These are phyloP conservation scores for Amblyopsis rosae DNA, from an alignment of 2,113 vertebrate species.

Conservation along the genomic window DNA sequence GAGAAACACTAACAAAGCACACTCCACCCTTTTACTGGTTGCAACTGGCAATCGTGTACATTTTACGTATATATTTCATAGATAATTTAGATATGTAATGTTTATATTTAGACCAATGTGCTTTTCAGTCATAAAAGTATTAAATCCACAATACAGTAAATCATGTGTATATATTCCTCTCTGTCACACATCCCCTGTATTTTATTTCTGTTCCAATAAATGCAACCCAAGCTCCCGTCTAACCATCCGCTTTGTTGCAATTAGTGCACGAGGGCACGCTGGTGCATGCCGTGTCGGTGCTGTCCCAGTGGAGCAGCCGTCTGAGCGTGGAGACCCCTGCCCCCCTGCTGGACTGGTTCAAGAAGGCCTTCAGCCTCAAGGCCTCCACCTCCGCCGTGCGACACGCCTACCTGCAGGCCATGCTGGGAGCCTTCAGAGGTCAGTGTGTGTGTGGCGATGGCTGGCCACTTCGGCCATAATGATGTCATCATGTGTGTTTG, in stretches of 20 bases:
- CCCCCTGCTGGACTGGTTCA: slow-evolving; percentile 89
- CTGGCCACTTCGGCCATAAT: too few species aligned
- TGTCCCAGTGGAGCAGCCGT: slow-evolving; percentile 90
- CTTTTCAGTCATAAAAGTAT: too few species aligned
- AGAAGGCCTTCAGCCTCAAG: slow-evolving; percentile 94
- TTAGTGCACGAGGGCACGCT: slow-evolving; percentile 93
- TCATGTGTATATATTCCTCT: neutral
- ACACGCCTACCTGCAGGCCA: slow-evolving; percentile 92
- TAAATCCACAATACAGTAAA: too few species aligned
- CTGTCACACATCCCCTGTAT: neutral
- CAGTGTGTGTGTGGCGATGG: slow-evolving; percentile 30
- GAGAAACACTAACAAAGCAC: too few species aligned
- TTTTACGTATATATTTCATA: too few species aligned
- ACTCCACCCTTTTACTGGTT: too few species aligned
- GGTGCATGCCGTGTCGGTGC: slow-evolving; percentile 87
- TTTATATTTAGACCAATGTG: neutral
- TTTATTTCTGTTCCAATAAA: neutral
- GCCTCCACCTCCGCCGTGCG: slow-evolving; percentile 90
- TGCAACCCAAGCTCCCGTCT: neutral
- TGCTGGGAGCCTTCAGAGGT: slow-evolving; percentile 94
- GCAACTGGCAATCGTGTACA: too few species aligned
- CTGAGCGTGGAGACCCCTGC: slow-evolving; percentile 86
- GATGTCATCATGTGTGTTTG: too few species aligned
- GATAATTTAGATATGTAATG: neutral
- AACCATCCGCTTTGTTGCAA: neutral